phyloP scores from a whole-genome alignment of 2,888 invertebrate genomes.

The Lithophane semibrunnea region DNA sequence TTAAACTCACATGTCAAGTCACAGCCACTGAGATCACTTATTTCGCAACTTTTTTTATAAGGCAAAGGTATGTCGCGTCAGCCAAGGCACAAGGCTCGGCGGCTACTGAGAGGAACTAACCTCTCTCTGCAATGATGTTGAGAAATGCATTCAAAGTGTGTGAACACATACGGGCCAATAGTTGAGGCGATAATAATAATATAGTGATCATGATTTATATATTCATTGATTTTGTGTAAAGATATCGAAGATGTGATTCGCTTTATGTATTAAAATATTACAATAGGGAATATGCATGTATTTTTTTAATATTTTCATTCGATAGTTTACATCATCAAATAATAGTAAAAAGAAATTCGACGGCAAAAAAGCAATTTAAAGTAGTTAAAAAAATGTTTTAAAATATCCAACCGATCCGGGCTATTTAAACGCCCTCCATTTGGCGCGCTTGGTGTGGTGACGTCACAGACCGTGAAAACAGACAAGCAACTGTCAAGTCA shows the following conservation, averaged over 20 bases:
- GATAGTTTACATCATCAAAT: no score
- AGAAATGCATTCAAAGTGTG: slow-evolving; percentile 73
- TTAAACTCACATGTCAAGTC: slow-evolving; percentile 65
- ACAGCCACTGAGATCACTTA: slow-evolving; percentile 65
- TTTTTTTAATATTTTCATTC: no score
- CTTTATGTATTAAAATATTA: no score
- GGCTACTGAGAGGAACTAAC: slow-evolving; percentile 75
- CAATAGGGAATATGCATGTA: no score
- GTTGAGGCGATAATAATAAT: slow-evolving; percentile 20
- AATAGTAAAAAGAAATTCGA: no score
- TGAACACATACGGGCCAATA: slow-evolving; percentile 45
- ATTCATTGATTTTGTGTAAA: background rate
- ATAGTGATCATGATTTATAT: background rate
- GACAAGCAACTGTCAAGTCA: no score
- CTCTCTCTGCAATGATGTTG: slow-evolving; percentile 77
- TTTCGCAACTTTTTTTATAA: slow-evolving; percentile 63
- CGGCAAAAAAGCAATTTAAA: no score
- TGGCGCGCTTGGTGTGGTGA: no score
- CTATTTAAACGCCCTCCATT: no score
- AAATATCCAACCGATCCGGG: no score
- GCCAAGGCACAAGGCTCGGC: slow-evolving; percentile 67
- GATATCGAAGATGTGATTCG: background rate
- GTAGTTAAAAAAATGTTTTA: no score
- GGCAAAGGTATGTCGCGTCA: slow-evolving; percentile 65
- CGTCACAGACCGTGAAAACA: no score